Conservation (phyloP, 64 coral and sea anemone species). For the Dendronephthya gigantea region DNA sequence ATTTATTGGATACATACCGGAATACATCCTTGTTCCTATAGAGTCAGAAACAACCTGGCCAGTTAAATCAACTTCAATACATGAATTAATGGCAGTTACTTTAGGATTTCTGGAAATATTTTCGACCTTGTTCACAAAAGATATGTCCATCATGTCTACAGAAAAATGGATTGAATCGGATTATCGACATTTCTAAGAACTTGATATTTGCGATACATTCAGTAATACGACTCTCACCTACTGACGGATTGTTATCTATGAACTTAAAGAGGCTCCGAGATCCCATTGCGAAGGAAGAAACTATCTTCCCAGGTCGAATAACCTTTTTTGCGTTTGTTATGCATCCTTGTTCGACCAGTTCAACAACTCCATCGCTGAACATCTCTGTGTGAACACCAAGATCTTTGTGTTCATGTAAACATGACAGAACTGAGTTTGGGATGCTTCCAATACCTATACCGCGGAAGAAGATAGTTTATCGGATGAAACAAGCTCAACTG, state of each 20-base stretch:
- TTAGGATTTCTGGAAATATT: slow-evolving; percentile 72
- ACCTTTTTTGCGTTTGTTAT: neutral
- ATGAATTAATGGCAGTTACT: slow-evolving; percentile 91
- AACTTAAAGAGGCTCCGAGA: neutral
- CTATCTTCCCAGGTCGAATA: neutral
- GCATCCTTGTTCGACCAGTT: neutral
- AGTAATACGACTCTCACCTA: neutral
- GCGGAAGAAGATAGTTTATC: no score
- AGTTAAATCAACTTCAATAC: slow-evolving; percentile 91
- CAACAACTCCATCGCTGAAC: slow-evolving; percentile 93
- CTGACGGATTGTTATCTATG: neutral
- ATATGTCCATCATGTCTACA: slow-evolving; percentile 84
- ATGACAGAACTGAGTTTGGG: slow-evolving; percentile 63
- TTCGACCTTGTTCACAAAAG: slow-evolving; percentile 72
- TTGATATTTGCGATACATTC: no score
- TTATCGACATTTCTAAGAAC: no score
- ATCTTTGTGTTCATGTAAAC: slow-evolving; percentile 66
- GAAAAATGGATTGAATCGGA: no score
- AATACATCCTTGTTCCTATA: slow-evolving; percentile 90
- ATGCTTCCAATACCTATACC: slow-evolving; percentile 75
- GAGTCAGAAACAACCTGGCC: slow-evolving; percentile 97
- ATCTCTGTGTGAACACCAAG: slow-evolving; percentile 94
- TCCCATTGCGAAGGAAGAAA: slow-evolving; percentile 2
- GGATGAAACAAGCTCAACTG: no score
- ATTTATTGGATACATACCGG: slow-evolving; percentile 59